Evolutionary conservation across 2,113 vertebrate genomes (phyloP).

Genomic region (human (Homo sapiens)): GRCh38 chr15:52150001-52150500

Average conservation of each 20-base stretch:
- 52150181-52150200: not conserved
- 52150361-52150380: fast-evolving
- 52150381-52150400: fast-evolving
- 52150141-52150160: not conserved
- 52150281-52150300: not conserved
- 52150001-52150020: not conserved
- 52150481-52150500: not conserved
- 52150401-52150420: fast-evolving
- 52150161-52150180: not conserved
- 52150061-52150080: not conserved
- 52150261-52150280: not conserved
- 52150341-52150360: not conserved
- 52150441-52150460: not conserved
- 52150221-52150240: not conserved
- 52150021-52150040: not conserved
- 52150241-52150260: not conserved
- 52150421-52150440: not conserved
- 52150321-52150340: not conserved
- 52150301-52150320: not conserved
- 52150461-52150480: too few relatives aligned
- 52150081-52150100: too few relatives aligned
- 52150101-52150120: not conserved
- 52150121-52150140: not conserved
- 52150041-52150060: not conserved
- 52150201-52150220: not conserved